phyloP scores from a whole-genome alignment of 64 coral and sea anemone genomes.

The Montipora foliosa region DNA sequence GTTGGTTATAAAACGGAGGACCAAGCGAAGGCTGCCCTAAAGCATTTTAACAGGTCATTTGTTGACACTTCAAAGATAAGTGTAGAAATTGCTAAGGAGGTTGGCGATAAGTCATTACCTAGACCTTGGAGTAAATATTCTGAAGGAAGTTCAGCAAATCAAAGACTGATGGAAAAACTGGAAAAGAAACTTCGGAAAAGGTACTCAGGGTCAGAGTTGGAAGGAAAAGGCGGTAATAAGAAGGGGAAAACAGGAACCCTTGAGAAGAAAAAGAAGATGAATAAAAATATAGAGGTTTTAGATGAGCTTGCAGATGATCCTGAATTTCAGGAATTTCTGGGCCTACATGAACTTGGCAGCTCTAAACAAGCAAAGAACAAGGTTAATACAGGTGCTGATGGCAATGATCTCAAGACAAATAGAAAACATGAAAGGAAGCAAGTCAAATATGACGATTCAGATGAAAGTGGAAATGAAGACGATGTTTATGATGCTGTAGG shows the following conservation, averaged over 20 bases:
- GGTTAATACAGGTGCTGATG: slow-evolving; percentile 20
- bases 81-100: slow-evolving; percentile 88
- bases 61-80: slow-evolving; percentile 97
- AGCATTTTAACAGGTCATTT: slow-evolving; percentile 89
- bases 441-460: slow-evolving; percentile 77
- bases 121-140: slow-evolving; percentile 98
- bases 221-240: slow-evolving; percentile 25
- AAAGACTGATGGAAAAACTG: slow-evolving; percentile 68
- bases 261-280: slow-evolving; percentile 72
- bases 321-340: slow-evolving; percentile 91
- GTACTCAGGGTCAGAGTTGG: background rate
- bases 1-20: slow-evolving; percentile 93
- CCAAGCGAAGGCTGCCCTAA: slow-evolving; percentile 73
- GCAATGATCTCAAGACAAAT: background rate
- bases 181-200: background rate
- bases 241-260: background rate
- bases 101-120: slow-evolving; percentile 69
- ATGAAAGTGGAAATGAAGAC: slow-evolving; percentile 69
- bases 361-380: slow-evolving; percentile 71
- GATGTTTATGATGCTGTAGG: slow-evolving; percentile 62
- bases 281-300: slow-evolving; percentile 12
- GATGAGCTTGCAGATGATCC: slow-evolving; percentile 78
- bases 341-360: slow-evolving; percentile 69
- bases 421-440: background rate
- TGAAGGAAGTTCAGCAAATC: slow-evolving; percentile 90